Conservation (phyloP, 2,113 vertebrate genomes). For the Clarias magur region DNA sequence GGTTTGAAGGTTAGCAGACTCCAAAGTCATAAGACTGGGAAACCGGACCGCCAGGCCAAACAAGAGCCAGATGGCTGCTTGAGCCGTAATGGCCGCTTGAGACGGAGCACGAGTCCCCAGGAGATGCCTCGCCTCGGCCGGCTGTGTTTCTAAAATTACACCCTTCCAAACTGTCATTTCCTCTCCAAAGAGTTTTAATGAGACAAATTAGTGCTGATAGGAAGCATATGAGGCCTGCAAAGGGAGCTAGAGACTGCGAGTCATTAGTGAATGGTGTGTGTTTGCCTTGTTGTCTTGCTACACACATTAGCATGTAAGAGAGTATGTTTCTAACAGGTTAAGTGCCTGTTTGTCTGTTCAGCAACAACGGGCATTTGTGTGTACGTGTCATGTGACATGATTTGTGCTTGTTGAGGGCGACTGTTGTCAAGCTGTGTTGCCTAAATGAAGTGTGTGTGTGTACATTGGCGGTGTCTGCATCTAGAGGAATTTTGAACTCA, state of each 20-base stretch:
- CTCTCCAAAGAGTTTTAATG: slow-evolving; percentile 75
- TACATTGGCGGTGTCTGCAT: slow-evolving; percentile 42
- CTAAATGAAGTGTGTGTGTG: slow-evolving; percentile 11
- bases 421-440: slow-evolving; percentile 51
- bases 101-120: slow-evolving; percentile 67
- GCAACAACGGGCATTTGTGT: neutral
- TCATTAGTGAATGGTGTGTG: slow-evolving; percentile 52
- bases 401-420: slow-evolving; percentile 50
- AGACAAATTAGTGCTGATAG: slow-evolving; percentile 76
- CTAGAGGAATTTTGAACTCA: slow-evolving; percentile 46
- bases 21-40: slow-evolving; percentile 50
- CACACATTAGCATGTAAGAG: slow-evolving; percentile 1
- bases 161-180: slow-evolving; percentile 78
- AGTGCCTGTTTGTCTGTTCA: slow-evolving; percentile 10
- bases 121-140: slow-evolving; percentile 60
- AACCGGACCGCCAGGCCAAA: slow-evolving; percentile 62
- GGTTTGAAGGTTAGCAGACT: slow-evolving; percentile 51
- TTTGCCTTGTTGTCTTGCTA: neutral
- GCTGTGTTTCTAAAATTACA: slow-evolving; percentile 78
- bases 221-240: slow-evolving; percentile 73
- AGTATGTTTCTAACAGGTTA: neutral
- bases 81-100: slow-evolving; percentile 42
- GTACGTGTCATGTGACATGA: slow-evolving; percentile 42
- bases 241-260: slow-evolving; percentile 28
- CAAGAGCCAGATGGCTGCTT: slow-evolving; percentile 68